Percentiles rank a stretch among this genome's conserved stretches.
phyloP scores from a whole-genome alignment of 1,140 invertebrate species.

The Apocrypta bakeri region DNA sequence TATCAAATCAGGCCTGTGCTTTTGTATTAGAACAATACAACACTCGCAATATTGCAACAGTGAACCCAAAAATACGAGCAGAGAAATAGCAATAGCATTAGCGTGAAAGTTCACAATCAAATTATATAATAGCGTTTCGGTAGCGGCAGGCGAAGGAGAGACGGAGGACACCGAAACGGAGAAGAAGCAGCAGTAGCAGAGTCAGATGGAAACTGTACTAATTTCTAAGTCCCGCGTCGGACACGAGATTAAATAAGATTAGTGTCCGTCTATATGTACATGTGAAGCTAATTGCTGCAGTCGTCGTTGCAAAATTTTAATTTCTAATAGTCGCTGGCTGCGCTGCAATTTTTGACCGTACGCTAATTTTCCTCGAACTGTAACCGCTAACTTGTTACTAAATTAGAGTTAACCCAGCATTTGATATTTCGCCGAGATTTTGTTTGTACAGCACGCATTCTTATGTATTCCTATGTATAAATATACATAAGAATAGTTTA shows the following conservation, averaged over 20 bases:
- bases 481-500: too few relatives aligned
- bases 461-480: too few relatives aligned
- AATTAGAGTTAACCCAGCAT: neutral
- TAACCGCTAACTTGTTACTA: conserved; percentile 30
- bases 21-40: too few relatives aligned
- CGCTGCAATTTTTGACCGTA: neutral
- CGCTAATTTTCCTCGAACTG: neutral
- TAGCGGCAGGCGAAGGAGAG: neutral
- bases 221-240: conserved; percentile 37
- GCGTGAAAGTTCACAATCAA: too few relatives aligned
- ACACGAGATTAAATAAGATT: conserved; percentile 49
- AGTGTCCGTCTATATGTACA: neutral
- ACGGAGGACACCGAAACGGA: neutral
- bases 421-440: conserved; percentile 8
- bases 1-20: too few relatives aligned
- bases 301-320: conserved; percentile 26
- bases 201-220: conserved; percentile 41
- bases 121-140: conserved; percentile 28
- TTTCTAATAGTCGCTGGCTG: conserved; percentile 1
- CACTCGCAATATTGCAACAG: too few relatives aligned
- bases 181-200: conserved; percentile 7
- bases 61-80: too few relatives aligned
- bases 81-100: too few relatives aligned
- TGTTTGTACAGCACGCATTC: neutral
- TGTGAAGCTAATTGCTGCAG: neutral